Percentiles rank a stretch among this genome's conserved stretches.
These are phyloP conservation scores for Limonius californicus DNA, from an alignment of 1,140 invertebrate genomes.

Conservation along the genomic window DNA sequence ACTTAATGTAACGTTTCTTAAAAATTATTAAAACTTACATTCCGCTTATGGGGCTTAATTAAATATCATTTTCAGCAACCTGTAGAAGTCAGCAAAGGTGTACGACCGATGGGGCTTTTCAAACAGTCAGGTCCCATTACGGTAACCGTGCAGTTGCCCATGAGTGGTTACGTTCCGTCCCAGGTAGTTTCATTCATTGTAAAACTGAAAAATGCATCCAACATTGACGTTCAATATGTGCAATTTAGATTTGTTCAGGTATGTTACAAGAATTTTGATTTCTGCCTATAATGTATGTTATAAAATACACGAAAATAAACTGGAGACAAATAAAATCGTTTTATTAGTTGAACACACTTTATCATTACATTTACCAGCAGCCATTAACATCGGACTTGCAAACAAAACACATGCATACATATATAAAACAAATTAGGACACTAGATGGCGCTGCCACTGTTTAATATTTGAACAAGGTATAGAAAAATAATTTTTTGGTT, in stretches of 20 bases:
- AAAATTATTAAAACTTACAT: background rate
- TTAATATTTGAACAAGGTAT: too few species aligned
- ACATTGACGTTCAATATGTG: background rate
- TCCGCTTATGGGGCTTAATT: too few species aligned
- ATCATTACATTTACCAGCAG: too few species aligned
- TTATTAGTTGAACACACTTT: too few species aligned
- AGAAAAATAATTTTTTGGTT: background rate
- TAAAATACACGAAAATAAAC: too few species aligned
- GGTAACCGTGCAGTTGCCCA: background rate
- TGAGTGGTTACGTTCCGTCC: background rate
- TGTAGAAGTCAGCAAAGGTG: background rate
- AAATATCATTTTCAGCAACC: background rate
- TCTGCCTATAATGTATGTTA: too few species aligned
- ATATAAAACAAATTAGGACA: too few species aligned
- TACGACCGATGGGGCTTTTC: background rate
- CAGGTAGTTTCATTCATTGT: background rate
- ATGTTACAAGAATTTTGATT: too few species aligned
- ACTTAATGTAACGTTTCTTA: background rate
- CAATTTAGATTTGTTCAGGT: slow-evolving; percentile 5
- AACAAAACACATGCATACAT: too few species aligned
- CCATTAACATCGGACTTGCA: too few species aligned
- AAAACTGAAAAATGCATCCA: background rate
- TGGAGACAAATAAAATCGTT: too few species aligned
- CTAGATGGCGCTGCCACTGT: background rate
- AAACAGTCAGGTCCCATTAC: background rate